A percentile compares a stretch with the other conserved stretches of the same genome.
phyloP scores from a whole-genome alignment of 1,140 invertebrate species.

The Spodoptera litura region DNA sequence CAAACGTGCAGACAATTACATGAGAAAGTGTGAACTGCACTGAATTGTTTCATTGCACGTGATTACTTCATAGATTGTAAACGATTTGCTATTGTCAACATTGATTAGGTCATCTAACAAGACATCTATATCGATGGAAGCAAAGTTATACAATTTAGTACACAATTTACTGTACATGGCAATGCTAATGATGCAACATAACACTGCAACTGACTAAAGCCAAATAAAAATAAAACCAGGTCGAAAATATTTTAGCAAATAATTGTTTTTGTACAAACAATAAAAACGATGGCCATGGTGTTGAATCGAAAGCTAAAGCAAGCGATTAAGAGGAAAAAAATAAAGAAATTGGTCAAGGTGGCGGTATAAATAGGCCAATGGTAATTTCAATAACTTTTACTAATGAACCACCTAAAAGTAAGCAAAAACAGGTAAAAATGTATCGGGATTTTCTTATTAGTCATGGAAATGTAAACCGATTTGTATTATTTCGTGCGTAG shows the following conservation, averaged over 20 bases:
- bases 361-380: background rate
- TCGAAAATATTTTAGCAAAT: conserved; percentile 8
- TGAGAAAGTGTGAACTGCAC: conserved; percentile 13
- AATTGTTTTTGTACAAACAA: background rate
- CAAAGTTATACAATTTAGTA: too few species aligned
- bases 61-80: background rate
- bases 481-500: background rate
- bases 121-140: background rate
- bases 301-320: conserved; percentile 10
- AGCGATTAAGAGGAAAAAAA: conserved; percentile 12
- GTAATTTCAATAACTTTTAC: conserved; percentile 12
- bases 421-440: conserved; percentile 5
- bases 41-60: conserved; percentile 28
- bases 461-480: conserved; percentile 8
- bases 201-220: background rate
- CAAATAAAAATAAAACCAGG: background rate
- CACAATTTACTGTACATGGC: too few species aligned
- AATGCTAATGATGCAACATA: background rate
- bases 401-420: background rate
- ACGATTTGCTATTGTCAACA: conserved; percentile 18
- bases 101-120: background rate
- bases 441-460: conserved; percentile 3
- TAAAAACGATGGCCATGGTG: conserved; percentile 15
- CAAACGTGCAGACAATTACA: conserved; percentile 23
- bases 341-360: conserved; percentile 34